These are phyloP conservation scores for Cottus gobio DNA, from an alignment of 2,113 vertebrate genomes.

Conservation along the genomic window DNA sequence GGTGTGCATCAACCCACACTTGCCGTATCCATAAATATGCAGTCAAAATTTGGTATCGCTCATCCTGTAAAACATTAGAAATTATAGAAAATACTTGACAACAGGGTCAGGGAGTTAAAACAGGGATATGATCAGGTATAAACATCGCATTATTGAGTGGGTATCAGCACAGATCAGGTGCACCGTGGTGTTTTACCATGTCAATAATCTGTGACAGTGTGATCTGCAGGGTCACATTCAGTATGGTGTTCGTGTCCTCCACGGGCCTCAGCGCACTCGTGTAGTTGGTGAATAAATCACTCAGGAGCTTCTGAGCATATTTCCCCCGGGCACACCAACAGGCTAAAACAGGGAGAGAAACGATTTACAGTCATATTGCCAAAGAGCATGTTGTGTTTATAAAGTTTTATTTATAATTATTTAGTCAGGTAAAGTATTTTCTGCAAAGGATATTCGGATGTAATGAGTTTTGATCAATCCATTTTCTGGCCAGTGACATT, in stretches of 20 bases:
- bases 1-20: slow-evolving; percentile 90
- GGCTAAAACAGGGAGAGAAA: slow-evolving; percentile 68
- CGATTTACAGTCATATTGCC: not conserved
- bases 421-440: not conserved
- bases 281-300: slow-evolving; percentile 89
- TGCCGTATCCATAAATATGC: slow-evolving; percentile 92
- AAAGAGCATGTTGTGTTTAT: not conserved
- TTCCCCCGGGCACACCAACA: slow-evolving; percentile 84
- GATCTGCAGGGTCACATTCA: slow-evolving; percentile 92
- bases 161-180: not conserved
- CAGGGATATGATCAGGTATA: not conserved
- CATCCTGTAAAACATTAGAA: slow-evolving; percentile 75
- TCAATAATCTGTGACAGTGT: slow-evolving; percentile 94
- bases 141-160: not conserved
- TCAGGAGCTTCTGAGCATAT: slow-evolving; percentile 88
- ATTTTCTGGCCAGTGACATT: not conserved
- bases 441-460: not conserved
- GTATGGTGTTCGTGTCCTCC: slow-evolving; percentile 87
- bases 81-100: not conserved
- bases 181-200: slow-evolving; percentile 85
- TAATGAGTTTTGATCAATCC: not conserved
- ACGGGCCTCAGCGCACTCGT: slow-evolving; percentile 90
- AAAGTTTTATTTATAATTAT: not conserved
- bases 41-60: slow-evolving; percentile 82
- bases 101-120: not conserved